Percentiles rank a stretch among this genome's conserved stretches.
These are phyloP conservation scores for Hydrotaea cyrtoneurina DNA, from an alignment of 2,888 invertebrate genomes.

Conservation along the genomic window DNA sequence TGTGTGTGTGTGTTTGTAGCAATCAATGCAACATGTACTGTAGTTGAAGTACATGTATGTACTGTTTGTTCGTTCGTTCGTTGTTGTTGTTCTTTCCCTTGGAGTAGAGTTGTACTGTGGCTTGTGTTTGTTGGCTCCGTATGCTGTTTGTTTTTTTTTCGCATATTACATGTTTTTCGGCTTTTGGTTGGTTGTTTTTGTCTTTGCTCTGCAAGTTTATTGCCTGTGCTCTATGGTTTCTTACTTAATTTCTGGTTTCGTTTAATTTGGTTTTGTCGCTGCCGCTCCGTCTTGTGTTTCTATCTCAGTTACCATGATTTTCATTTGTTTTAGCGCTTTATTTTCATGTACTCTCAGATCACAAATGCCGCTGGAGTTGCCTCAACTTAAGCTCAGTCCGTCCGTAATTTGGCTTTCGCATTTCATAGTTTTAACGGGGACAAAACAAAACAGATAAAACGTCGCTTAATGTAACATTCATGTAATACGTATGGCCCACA, in stretches of 20 bases:
- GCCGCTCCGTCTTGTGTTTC: background rate
- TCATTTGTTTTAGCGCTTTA: background rate
- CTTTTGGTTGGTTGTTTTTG: conserved; percentile 33
- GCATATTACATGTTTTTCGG: conserved; percentile 32
- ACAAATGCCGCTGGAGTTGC: background rate
- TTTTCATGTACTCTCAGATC: too few species aligned
- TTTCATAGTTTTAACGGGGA: background rate
- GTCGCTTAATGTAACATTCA: background rate
- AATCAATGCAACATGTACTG: conserved; percentile 42
- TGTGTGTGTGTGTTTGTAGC: conserved; percentile 13
- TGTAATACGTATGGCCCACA: background rate
- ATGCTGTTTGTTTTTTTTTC: conserved; percentile 35
- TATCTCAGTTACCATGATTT: background rate
- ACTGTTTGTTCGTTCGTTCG: background rate
- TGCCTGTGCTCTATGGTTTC: conserved; percentile 53
- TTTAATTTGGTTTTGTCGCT: background rate
- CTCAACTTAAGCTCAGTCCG: conserved; percentile 44
- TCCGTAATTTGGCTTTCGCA: conserved; percentile 5
- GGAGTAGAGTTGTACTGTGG: conserved; percentile 36
- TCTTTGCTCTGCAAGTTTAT: conserved; percentile 54
- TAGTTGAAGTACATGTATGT: background rate
- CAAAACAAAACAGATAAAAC: background rate
- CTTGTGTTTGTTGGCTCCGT: conserved; percentile 27
- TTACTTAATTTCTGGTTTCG: conserved; percentile 53
- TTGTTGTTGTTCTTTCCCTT: conserved; percentile 48